These are phyloP conservation scores for Opisthograptis luteolata DNA, from an alignment of 2,888 invertebrate species.

Conservation along the genomic window DNA sequence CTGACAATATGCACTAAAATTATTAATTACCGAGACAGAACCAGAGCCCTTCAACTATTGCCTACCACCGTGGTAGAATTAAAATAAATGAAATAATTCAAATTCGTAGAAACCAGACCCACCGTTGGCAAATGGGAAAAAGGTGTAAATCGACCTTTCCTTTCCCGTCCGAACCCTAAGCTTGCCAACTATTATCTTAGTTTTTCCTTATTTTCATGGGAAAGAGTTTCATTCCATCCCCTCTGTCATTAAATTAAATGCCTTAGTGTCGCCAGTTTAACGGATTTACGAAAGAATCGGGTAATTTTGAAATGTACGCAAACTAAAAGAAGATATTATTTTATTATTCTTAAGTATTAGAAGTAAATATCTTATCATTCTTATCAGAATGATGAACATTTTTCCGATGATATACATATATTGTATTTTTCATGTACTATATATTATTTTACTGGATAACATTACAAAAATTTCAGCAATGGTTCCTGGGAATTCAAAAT, in stretches of 20 bases:
- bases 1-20: neutral
- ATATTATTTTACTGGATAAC: too few species aligned
- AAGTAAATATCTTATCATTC: too few species aligned
- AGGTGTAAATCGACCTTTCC: constrained; percentile 1
- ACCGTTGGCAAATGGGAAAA: too few species aligned
- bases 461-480: too few species aligned
- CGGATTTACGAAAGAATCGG: neutral
- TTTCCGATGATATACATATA: too few species aligned
- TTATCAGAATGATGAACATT: too few species aligned
- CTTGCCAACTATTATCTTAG: constrained; percentile 54
- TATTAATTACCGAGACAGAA: neutral
- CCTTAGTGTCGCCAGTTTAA: constrained; percentile 19
- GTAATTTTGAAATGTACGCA: neutral
- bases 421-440: too few species aligned
- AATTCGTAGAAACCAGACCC: too few species aligned
- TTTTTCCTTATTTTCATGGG: constrained; percentile 41
- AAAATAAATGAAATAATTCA: too few species aligned
- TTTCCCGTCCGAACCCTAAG: constrained; percentile 1
- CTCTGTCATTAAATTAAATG: constrained; percentile 60
- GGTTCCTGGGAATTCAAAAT: too few species aligned
- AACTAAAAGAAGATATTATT: too few species aligned
- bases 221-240: constrained; percentile 57
- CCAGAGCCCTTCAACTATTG: neutral
- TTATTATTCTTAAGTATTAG: too few species aligned
- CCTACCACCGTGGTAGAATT: neutral